Conservation (phyloP, 1,140 invertebrate species). For the Cotesia vestalis region DNA sequence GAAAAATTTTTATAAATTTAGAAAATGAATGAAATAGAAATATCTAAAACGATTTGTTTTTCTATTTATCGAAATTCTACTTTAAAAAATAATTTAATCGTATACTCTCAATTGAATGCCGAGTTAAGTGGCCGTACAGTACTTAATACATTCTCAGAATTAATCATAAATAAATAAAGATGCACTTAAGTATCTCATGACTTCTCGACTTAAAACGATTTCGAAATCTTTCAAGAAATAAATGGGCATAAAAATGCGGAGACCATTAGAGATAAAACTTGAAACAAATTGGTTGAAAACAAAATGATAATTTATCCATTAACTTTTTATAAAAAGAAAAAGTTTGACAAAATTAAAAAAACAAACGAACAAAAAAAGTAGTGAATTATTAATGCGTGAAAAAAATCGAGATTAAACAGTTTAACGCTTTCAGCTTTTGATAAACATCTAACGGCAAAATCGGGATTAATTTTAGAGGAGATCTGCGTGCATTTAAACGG, state of each 20-base stretch:
- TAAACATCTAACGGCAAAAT: conserved; percentile 6
- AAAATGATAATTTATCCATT: too few relatives aligned
- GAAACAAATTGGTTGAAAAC: not conserved
- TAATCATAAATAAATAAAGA: not conserved
- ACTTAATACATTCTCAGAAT: not conserved
- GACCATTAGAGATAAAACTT: conserved; percentile 3
- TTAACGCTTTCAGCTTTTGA: not conserved
- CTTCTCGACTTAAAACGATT: conserved; percentile 12
- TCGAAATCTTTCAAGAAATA: not conserved
- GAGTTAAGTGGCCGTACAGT: not conserved
- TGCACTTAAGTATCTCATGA: conserved; percentile 11
- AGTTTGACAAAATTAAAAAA: not conserved
- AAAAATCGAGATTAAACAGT: not conserved
- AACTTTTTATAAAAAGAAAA: too few relatives aligned
- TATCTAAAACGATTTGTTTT: too few relatives aligned
- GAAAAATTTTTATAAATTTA: too few relatives aligned
- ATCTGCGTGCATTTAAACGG: not conserved
- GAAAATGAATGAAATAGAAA: too few relatives aligned
- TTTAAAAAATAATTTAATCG: too few relatives aligned
- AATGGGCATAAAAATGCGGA: not conserved
- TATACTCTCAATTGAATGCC: not conserved
- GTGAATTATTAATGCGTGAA: not conserved
- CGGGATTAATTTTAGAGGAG: conserved; percentile 17
- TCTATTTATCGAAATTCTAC: too few relatives aligned
- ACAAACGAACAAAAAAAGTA: too few relatives aligned